Conservation (phyloP, 2,888 invertebrate species). For the Gandaritis pyraliata region DNA sequence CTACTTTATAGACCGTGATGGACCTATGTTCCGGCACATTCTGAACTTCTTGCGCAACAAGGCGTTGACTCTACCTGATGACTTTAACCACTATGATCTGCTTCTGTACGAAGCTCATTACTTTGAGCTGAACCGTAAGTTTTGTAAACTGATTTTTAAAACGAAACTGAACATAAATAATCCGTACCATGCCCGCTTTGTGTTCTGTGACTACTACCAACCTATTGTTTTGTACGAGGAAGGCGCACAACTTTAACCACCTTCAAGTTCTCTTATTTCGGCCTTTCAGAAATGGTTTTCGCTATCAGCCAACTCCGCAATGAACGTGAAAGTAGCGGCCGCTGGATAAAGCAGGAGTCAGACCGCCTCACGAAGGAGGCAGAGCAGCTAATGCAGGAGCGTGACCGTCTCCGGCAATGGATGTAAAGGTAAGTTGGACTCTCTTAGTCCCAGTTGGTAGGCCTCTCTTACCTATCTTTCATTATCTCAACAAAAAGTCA, state of each 20-base stretch:
- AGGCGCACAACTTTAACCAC: neutral
- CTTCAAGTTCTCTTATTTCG: neutral
- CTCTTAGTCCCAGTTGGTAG: too few relatives aligned
- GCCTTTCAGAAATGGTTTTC: constrained; percentile 61
- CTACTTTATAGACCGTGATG: constrained; percentile 99
- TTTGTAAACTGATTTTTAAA: neutral
- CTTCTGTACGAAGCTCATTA: constrained; percentile 95
- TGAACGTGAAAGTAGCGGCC: constrained; percentile 52
- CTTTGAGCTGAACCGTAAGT: constrained; percentile 95
- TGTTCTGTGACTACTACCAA: too few relatives aligned
- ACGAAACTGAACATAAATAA: too few relatives aligned
- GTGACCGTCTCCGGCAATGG: constrained; percentile 60
- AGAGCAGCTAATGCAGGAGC: constrained; percentile 57
- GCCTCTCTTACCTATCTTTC: too few relatives aligned
- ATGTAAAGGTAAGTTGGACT: constrained; percentile 46
- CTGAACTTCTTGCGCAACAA: constrained; percentile 98
- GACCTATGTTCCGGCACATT: constrained; percentile 98
- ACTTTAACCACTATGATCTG: constrained; percentile 94
- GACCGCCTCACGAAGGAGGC: constrained; percentile 59
- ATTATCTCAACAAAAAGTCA: too few relatives aligned
- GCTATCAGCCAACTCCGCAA: constrained; percentile 52
- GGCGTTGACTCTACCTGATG: constrained; percentile 92
- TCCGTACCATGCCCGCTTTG: too few relatives aligned
- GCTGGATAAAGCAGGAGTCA: constrained; percentile 55
- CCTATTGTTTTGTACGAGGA: too few relatives aligned